Evolutionary conservation across 2,797 vertebrate genomes (phyloP), one percentile per base, ranked within the genome.

Genomic region (Onychomys leucogaster): DNA sequence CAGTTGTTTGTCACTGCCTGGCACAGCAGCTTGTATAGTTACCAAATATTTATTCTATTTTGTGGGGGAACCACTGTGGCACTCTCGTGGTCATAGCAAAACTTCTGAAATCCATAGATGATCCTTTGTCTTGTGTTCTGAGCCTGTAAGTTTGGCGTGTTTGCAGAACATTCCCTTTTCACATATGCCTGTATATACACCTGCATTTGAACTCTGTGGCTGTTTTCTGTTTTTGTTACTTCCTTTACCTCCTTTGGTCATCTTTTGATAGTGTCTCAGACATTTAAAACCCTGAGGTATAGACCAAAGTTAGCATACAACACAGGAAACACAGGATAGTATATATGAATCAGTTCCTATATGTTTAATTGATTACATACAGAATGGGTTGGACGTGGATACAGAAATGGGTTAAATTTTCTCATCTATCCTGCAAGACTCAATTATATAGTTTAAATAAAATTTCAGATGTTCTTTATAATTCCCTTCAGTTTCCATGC

Each of bases 1-100:
- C 92, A 91, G 27, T 97, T 97, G 87, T 98, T 98, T 98, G 90
- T 97, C 87, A 65, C 67, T 96, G 88, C 86, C 94, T 97, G 90
- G 92, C 71, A 19, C 73, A 87, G 84, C 46, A 94, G n/a, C 91
- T 83, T 94, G 21, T 81, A 23, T 65, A 55, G 29, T 91, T 96
- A 75, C 92, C 90, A 91, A 59, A 69, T 2, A 5, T 94, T 96
- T 94, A 91, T 96, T 96, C 97, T 49, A 73, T 85, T 96, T 97
- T 94, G 14, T 93, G 89, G 95, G 1, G 1, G 12, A 21, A 29
- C 29, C 4, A 5, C 4, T 94, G 49, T 97, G 52, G 59, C 78
- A 37, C n/a, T 88, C n/a, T 71, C 95, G 82, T 23, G 95, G 77
- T 78, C 86, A 2, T 84, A 2, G 43, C 14, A 25, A 88, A 83